Base-by-base conservation (phyloP, 2,113 vertebrate genomes). In the Sylvilagus bachmani region DNA sequence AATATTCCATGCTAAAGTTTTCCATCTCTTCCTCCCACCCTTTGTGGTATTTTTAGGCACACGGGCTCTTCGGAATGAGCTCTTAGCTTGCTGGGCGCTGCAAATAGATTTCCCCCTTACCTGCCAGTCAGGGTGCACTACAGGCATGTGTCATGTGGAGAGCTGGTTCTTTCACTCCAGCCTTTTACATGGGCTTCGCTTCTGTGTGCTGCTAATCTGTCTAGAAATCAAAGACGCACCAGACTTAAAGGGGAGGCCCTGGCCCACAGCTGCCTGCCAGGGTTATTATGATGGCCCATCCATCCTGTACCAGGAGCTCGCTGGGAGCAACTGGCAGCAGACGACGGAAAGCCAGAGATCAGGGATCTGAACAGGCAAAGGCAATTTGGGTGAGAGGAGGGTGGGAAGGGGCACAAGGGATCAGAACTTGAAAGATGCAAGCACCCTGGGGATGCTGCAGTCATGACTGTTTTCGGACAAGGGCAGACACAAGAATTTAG, bases 31-130 rank as follows among this genome's bases (percentile, higher is more conserved):
- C 29, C 89, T 90, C 94, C 89, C 92, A 81, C 85, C 81, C 90
- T 96, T 89, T 94, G 90, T 94, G 91, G 69, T 97, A 97, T 97
- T 97, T 97, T 97, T 97, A 97, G 96, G 93, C 70, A 0, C 7
- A n/a, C 93, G 33, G 70, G 87, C 90, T 95, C 88, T 96, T 97
- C 86, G 92, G 94, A 97, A 92, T 2, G 2, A 87, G 92, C 12
- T 1, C 92, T 51, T 90, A 91, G 90, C 97, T 97, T 97, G 95
- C 97, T 96, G 92, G 87, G 92, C 19, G 0, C 96, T 93, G 95
- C 90, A 97, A 97, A 97, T 93, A 97, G 95, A 93, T 96, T 96
- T 96, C 87, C 85, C 38, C 93, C 89, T 93, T 94, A 96, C 96
- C 97, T 97, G 95, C 66, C 96, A 95, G 96, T 97, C 96, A 97